Base-by-base conservation (phyloP, 1,140 invertebrate genomes). In the Bombus pascuorum region DNA sequence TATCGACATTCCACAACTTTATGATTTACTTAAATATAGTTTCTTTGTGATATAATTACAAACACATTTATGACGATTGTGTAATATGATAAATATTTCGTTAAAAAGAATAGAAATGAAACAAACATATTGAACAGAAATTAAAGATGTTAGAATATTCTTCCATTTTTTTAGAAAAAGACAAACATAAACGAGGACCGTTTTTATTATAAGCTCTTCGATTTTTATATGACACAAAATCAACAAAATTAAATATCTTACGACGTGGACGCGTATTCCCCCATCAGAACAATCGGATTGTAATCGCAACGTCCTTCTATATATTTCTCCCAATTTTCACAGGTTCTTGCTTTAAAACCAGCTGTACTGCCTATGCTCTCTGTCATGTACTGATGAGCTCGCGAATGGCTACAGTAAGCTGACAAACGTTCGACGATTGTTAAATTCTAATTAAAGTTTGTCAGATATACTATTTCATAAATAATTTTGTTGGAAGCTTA, bases 371-470 rank as follows among this genome's bases (percentile, higher is more conserved):
- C 92, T 68, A 96, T 93, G 25, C 95, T 95, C 79, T 96, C 96
- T 1, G 93, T 95, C 91, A 95, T 96, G 42, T 95, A 94, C 83
- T 95, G 94, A 84, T 95, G 95, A 3, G 95, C 95, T 82, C 95
- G 90, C 9, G 95, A 93, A 85, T 96, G 95, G 83, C 95, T 95
- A 62, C 95, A 95, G 25, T 95, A 95, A 85, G 94, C 95, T 95
- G 81, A 74, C 83, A 82, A 32, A 47, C 28, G 59, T 71, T 47
- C 6, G 25, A 37, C 15, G 47, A 53, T 53, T 53, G 25, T 73
- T 34, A 9, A 62, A 62, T 62, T 62, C 8, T 57, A 75, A 25
- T 34, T 75, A 34, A 32, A 34, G 25, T 28, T 39, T 32, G 15
- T 25, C 28, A 44, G 18, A 34, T 68, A 22, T 0, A 34, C 37